These are phyloP conservation scores for Halcyon badia DNA, from an alignment of 2,797 vertebrate species.

Conservation along the genomic window DNA sequence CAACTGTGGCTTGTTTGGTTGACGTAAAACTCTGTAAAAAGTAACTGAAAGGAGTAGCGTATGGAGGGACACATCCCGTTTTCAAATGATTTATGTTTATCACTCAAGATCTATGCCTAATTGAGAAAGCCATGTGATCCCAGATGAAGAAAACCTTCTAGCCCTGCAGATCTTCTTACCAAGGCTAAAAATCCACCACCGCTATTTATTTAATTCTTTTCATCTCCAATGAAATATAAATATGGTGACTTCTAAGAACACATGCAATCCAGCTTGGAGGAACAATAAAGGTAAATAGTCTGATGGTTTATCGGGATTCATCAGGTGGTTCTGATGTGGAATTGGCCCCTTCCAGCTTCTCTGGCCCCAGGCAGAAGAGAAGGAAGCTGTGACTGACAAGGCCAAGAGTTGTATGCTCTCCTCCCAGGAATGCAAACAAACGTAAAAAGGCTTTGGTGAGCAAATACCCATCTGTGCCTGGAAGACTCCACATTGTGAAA, in stretches of 20 bases:
- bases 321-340: constrained; percentile 39
- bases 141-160: not conserved
- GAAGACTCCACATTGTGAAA: not conserved
- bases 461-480: not conserved
- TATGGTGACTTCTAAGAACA: not conserved
- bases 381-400: not conserved
- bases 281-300: constrained; percentile 8
- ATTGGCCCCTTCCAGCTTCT: not conserved
- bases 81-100: not conserved
- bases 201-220: not conserved
- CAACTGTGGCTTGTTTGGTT: not conserved
- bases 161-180: not conserved
- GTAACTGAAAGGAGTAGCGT: not conserved
- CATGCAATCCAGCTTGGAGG: not conserved
- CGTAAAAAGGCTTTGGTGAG: not conserved
- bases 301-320: not conserved
- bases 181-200: not conserved
- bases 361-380: not conserved
- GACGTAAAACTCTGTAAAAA: not conserved
- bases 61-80: not conserved
- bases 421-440: not conserved
- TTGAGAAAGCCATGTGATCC: not conserved
- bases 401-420: not conserved
- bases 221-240: constrained; percentile 4
- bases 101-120: not conserved